Base-by-base conservation (phyloP, 30 jellyfish, hydroid and myxozoan species). In the Pseudorhiza aurosa region DNA sequence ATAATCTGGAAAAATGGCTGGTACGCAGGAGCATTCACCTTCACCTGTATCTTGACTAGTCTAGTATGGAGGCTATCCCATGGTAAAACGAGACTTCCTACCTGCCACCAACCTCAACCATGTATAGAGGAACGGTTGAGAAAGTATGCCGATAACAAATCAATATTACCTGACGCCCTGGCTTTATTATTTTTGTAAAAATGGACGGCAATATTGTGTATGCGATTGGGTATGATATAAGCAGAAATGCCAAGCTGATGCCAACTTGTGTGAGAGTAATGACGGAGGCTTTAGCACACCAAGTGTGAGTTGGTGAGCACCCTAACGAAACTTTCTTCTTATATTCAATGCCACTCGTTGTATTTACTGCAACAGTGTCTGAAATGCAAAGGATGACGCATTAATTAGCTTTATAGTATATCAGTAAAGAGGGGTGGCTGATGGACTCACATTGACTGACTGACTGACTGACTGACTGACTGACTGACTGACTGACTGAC, bases 161-260 rank as follows among this genome's bases (percentile, higher is more conserved):
- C n/a, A n/a, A n/a, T n/a, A n/a, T 53, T 21, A 77, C 89, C 72
- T 77, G 89, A 31, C 73, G 68, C 46, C 89, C 89, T 12, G 89
- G 80, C 70, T 53, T 76, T 15, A 77, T 77, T 65, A 77, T 36
- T 62, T 77, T 77, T 1, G 89, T 39, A 27, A 59, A 77, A 24
- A 77, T 14, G 4, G 89, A 62, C 0, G 89, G 89, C 72, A 77
- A 28, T 0, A 77, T 46, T 11, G 77, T 32, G 22, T 77, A 77
- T 29, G 89, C 21, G 6, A 77, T 55, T 21, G 89, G 89, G 32
- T 40, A 77, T 3, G 89, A 39, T 26, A 77, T 29, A 32, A 45
- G 31, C 17, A 53, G 46, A 1, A 77, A 55, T 6, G 60, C 65
- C 24, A 59, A 17, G 56, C 89, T 53, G 25, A 63, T 28, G 0